Conservation (phyloP, 2,888 invertebrate species). For the Ichneumoninae sp. region DNA sequence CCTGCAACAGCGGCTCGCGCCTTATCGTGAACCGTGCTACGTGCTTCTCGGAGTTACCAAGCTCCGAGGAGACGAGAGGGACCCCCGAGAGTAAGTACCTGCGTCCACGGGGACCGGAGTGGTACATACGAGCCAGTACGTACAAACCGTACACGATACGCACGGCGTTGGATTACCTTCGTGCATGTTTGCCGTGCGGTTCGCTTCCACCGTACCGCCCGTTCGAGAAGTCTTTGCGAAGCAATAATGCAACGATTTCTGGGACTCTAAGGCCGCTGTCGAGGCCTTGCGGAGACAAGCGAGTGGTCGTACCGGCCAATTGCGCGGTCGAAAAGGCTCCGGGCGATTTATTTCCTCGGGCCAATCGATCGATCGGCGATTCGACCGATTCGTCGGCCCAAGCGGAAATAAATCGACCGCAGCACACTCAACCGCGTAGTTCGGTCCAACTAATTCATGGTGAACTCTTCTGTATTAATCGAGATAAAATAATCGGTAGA, state of each 20-base stretch:
- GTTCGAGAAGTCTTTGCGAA: conserved; percentile 2
- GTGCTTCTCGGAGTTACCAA: conserved; percentile 61
- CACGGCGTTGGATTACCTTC: conserved; percentile 76
- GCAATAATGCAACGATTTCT: conserved; percentile 53
- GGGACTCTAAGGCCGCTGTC: conserved; percentile 41
- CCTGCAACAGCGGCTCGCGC: conserved; percentile 42
- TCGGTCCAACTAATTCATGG: neutral
- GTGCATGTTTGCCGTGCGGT: conserved; percentile 67
- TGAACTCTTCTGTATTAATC: neutral
- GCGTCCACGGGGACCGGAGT: conserved; percentile 32
- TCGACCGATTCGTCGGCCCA: no score
- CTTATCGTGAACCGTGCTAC: conserved; percentile 60
- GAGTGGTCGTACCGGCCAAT: neutral
- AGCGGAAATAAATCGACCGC: no score
- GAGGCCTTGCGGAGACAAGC: neutral
- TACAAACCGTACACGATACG: conserved; percentile 67
- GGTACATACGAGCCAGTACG: conserved; percentile 43
- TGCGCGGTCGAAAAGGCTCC: neutral
- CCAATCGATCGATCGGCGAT: no score
- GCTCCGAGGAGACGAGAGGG: conserved; percentile 39
- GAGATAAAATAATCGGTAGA: neutral
- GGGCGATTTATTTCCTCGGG: neutral
- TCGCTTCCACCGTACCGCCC: conserved; percentile 19
- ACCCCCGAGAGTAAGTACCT: conserved; percentile 61
- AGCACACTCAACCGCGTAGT: no score